Percentiles rank a stretch among this genome's conserved stretches.
Evolutionary conservation across 1,140 invertebrate genomes (phyloP).

Genomic region (Neotoxoptera formosana): DNA sequence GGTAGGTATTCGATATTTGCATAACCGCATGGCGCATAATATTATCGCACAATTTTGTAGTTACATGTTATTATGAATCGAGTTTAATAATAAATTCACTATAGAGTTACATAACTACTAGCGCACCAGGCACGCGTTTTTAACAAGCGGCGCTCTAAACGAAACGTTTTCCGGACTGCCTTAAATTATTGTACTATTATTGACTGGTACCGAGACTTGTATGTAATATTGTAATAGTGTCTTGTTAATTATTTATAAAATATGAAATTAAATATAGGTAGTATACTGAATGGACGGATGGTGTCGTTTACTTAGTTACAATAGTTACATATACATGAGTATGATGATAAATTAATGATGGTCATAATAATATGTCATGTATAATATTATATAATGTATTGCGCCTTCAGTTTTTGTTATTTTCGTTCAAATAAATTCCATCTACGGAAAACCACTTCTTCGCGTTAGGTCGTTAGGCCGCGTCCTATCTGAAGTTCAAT

Average conservation of each 20-base stretch:
- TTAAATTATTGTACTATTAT: neutral
- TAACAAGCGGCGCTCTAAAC: neutral
- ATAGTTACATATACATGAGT: neutral
- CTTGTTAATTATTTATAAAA: too few relatives aligned
- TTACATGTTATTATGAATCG: neutral
- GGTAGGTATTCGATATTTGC: neutral
- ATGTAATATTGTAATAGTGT: neutral
- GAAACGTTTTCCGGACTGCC: neutral
- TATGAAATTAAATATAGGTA: too few relatives aligned
- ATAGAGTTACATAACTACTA: neutral
- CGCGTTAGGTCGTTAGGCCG: neutral
- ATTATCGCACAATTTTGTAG: neutral
- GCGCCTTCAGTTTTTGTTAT: neutral
- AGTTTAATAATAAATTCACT: neutral
- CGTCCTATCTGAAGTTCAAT: neutral
- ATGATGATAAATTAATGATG: too few relatives aligned
- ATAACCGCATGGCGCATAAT: slow-evolving; percentile 7
- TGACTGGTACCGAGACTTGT: neutral
- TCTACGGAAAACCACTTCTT: neutral
- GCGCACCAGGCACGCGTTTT: neutral
- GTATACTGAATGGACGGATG: neutral
- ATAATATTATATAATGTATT: neutral
- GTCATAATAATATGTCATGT: too few relatives aligned
- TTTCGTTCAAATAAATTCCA: neutral
- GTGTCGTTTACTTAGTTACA: neutral